Base-by-base conservation (phyloP, 2,888 invertebrate species). In the Latheticus oryzae region DNA sequence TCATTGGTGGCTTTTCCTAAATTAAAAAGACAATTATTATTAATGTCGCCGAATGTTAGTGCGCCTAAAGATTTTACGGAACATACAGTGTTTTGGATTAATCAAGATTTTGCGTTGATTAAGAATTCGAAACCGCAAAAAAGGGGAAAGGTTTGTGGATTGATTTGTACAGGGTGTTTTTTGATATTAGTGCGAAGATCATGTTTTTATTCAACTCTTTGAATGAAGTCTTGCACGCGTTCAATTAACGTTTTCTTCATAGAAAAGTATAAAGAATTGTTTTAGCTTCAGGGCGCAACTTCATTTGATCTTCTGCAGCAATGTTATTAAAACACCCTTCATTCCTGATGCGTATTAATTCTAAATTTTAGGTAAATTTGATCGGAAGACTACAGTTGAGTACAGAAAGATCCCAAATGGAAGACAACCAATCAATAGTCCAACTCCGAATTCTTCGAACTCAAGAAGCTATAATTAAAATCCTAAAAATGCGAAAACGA, bases 391-490 rank as follows among this genome's bases (percentile, higher is more conserved):
- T 99, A 63, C 97, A 97, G 78, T 80, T 97, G 60, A 95, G 95
- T 67, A 97, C 97, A 1, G 97, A 97, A 79, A 85, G 95, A 66
- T 95, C 94, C 64, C 94, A 95, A 79, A 89, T 97, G 76, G 97
- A 98, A 80, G 98, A 99, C 78, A 97, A 97, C 80, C 97, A 98
- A 80, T 97, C 97, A 53, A 99, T 99, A 75, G 95, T 98, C 61
- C 97, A 97, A 78, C 84, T 99, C 48, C 85, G 99, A 75, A 97
- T 97, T 78, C 83, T 97, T 66, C 85, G 99, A 71, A 88, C 88
- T 8, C 87, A 98, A 85, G 99, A 99, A 82, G 99, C 98, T 15
- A 96, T 99, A 63, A 97, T 99, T 65, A 99, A 99, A 82, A 97
- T 99, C 61, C 84, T 99, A 80, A 99, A 99, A 81, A 98, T 96